These are phyloP conservation scores for Actinostola sp. DNA, from an alignment of 92 coral and sea anemone species.

Conservation along the genomic window DNA sequence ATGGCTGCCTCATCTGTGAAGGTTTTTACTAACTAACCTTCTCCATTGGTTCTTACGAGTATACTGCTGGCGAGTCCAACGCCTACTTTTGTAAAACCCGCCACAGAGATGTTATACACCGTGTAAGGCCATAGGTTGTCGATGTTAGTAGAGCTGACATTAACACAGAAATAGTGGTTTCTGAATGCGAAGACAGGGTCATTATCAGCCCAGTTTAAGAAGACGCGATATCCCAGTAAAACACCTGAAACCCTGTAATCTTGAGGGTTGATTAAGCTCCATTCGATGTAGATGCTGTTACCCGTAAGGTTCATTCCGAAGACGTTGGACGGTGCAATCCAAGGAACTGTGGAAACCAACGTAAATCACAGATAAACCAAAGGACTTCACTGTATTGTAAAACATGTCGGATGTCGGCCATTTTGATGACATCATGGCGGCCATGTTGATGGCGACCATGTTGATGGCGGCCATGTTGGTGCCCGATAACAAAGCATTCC, in stretches of 20 bases:
- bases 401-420: no score
- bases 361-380: no score
- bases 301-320: constrained; percentile 32
- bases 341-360: constrained; percentile 47
- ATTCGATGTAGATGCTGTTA: constrained; percentile 38
- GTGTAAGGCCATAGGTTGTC: constrained; percentile 44
- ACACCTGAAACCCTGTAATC: constrained; percentile 48
- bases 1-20: no score
- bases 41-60: constrained; percentile 59
- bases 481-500: no score
- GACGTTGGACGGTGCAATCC: constrained; percentile 52
- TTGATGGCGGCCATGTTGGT: no score
- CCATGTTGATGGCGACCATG: no score
- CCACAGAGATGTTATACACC: constrained; percentile 59
- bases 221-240: constrained; percentile 35
- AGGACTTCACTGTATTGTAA: no score
- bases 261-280: constrained; percentile 49
- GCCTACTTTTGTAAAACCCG: constrained; percentile 64
- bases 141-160: not conserved
- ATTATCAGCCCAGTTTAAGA: constrained; percentile 27
- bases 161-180: not conserved
- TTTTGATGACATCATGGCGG: no score
- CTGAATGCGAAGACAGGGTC: constrained; percentile 4
- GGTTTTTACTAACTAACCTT: constrained; percentile 46
- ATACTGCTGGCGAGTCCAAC: constrained; percentile 46